A percentile compares a stretch with the other conserved stretches of the same genome.
Conservation (phyloP, 2,113 vertebrate genomes). For the Thomomys bottae region DNA sequence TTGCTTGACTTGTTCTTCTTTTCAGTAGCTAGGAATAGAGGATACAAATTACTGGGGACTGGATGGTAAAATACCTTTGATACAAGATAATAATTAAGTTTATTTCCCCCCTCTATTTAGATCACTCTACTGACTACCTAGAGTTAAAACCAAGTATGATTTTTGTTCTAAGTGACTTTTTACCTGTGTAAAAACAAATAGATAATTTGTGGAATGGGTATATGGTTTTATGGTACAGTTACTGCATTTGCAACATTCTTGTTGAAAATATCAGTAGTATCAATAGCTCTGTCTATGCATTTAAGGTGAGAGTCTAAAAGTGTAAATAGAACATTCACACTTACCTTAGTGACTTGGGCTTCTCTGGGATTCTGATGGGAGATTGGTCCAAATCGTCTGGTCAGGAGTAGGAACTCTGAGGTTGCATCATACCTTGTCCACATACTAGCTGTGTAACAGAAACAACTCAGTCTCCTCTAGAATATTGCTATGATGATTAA, state of each 20-base stretch:
- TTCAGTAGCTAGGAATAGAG: too few relatives aligned
- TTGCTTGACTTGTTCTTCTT: too few relatives aligned
- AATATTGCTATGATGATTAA: background rate
- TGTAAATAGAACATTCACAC: background rate
- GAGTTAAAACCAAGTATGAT: conserved; percentile 3
- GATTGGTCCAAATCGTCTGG: background rate
- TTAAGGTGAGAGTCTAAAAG: background rate
- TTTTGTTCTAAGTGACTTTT: background rate
- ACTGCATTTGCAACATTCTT: background rate
- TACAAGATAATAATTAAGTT: conserved; percentile 9
- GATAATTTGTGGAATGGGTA: background rate
- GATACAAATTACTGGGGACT: too few relatives aligned
- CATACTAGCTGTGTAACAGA: background rate
- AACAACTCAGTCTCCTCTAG: background rate
- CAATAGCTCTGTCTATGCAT: background rate
- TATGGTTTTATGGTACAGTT: background rate
- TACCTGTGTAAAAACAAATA: background rate
- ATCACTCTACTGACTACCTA: background rate
- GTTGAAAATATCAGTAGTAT: background rate
- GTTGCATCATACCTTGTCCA: background rate
- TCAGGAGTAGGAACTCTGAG: background rate
- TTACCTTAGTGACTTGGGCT: background rate
- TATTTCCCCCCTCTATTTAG: background rate
- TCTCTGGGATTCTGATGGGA: background rate
- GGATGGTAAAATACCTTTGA: background rate